phyloP scores from a whole-genome alignment of 2,113 vertebrate species.

The Sigmodon hispidus region DNA sequence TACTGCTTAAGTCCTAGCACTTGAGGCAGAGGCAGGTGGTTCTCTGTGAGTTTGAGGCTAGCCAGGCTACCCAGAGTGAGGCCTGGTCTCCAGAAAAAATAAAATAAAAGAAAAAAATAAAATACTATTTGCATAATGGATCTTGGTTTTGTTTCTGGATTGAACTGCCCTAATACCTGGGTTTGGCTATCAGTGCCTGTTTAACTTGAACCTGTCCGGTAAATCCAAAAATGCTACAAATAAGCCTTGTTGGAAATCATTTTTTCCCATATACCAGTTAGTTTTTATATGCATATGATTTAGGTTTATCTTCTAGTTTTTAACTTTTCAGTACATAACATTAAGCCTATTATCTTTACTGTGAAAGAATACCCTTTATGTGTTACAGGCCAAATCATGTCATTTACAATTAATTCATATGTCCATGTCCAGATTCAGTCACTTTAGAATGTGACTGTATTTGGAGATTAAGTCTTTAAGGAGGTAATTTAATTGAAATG shows the following conservation, averaged over 20 bases:
- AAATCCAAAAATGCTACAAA: background rate
- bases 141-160: conserved; percentile 14
- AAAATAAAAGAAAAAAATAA: background rate
- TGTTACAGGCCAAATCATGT: background rate
- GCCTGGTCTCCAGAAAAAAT: background rate
- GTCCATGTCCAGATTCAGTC: background rate
- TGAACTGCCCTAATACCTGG: background rate
- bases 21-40: background rate
- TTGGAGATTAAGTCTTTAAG: background rate
- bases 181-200: background rate
- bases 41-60: background rate
- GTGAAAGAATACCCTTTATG: background rate
- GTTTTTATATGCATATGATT: background rate
- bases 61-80: background rate
- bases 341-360: background rate
- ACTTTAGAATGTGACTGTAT: background rate
- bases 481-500: background rate
- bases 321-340: background rate
- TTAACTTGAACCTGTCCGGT: background rate
- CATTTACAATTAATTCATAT: background rate
- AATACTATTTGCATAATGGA: background rate
- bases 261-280: background rate
- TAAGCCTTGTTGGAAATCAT: background rate
- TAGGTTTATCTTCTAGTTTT: background rate
- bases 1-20: background rate